These are phyloP conservation scores for Philhelius pedissequus DNA, from an alignment of 2,888 invertebrate genomes.

Conservation along the genomic window DNA sequence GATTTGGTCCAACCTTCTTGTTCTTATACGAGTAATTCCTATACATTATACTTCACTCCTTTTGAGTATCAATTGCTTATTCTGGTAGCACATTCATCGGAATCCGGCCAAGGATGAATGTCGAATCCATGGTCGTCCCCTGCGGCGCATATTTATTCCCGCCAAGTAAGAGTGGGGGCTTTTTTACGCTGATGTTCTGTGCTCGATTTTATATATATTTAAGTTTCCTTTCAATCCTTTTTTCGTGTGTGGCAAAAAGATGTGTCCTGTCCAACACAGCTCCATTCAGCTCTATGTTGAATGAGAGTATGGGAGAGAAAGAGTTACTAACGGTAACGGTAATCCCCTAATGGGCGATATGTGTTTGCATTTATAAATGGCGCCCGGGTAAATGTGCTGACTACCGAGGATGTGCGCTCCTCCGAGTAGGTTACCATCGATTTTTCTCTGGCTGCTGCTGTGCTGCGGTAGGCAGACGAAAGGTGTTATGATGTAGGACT, in stretches of 20 bases:
- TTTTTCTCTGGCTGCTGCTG: slow-evolving; percentile 51
- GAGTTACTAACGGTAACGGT: slow-evolving; percentile 33
- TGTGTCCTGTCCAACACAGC: slow-evolving; percentile 51
- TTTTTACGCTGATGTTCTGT: slow-evolving; percentile 16
- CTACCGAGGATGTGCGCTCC: slow-evolving; percentile 2
- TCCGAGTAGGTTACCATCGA: slow-evolving; percentile 53
- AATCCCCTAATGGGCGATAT: slow-evolving; percentile 18
- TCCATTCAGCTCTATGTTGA: not conserved
- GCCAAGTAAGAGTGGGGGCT: slow-evolving; percentile 39
- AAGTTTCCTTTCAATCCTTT: slow-evolving; percentile 23
- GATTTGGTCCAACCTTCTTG: not conserved
- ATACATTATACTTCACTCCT: not conserved
- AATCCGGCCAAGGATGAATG: slow-evolving; percentile 68
- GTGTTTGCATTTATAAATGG: slow-evolving; percentile 10
- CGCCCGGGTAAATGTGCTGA: slow-evolving; percentile 20
- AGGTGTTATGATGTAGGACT: not conserved
- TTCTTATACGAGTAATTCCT: too few relatives aligned
- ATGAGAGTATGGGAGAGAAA: slow-evolving; percentile 5
- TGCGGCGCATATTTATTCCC: slow-evolving; percentile 64
- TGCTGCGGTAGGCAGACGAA: slow-evolving; percentile 16
- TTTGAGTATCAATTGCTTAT: slow-evolving; percentile 60
- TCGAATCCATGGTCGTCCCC: slow-evolving; percentile 64
- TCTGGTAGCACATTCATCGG: slow-evolving; percentile 66
- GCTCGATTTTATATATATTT: slow-evolving; percentile 27
- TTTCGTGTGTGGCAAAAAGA: slow-evolving; percentile 38